Evolutionary conservation across 2,797 vertebrate species (phyloP).

Genomic region (Limnodromus scolopaceus): DNA sequence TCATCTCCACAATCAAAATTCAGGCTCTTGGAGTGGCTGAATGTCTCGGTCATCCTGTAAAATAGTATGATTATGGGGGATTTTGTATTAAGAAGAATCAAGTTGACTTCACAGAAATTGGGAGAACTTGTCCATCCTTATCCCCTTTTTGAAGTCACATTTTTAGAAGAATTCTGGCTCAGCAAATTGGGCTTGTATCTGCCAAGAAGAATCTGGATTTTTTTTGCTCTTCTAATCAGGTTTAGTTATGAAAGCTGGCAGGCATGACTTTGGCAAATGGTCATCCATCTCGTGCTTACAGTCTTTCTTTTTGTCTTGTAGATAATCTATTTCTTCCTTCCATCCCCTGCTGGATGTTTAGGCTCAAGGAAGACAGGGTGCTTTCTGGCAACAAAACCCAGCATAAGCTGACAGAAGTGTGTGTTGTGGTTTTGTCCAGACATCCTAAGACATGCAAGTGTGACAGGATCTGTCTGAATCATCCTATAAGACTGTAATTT

Average conservation of each 20-base stretch:
- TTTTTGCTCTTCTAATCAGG: neutral
- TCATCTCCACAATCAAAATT: neutral
- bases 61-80: neutral
- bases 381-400: neutral
- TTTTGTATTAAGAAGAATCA: neutral
- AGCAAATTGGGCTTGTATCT: neutral
- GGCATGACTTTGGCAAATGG: neutral
- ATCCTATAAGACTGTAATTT: neutral
- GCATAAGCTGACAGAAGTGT: neutral
- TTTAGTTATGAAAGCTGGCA: neutral
- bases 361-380: neutral
- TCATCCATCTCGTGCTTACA: neutral
- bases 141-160: neutral
- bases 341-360: neutral
- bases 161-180: neutral
- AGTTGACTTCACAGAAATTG: neutral
- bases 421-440: neutral
- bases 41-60: neutral
- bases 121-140: neutral
- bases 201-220: conserved; percentile 11
- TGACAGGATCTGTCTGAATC: conserved; percentile 6
- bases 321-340: neutral
- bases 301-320: neutral
- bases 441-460: neutral
- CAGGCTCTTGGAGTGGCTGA: neutral